Evolutionary conservation across 2,113 vertebrate species (phyloP), one percentile per base, ranked within the genome.

Genomic region (Sinocyclocheilus maitianheensis): DNA sequence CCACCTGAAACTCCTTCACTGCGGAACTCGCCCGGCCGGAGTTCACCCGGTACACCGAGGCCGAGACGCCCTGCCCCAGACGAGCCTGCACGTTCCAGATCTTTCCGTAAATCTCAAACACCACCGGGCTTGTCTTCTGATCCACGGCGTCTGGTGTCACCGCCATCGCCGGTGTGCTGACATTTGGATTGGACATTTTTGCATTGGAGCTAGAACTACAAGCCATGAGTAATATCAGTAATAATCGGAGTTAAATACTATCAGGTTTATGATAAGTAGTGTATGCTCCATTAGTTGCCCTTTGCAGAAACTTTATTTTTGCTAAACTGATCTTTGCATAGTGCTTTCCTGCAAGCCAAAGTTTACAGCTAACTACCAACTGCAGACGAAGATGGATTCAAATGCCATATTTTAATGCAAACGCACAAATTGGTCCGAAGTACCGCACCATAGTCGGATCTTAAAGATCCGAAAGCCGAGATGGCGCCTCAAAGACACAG

Each of bases 1-100:
- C 93, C 80, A 90, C 88, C 86, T 94, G 93, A 12, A 97, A 98
- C 92, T 97, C 96, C 91, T 97, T 97, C 51, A 98, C 96, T 2
- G 97, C 96, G 5, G 88, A 94, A 46, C 95, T 93, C 16, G 95
- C 94, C 86, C 96, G 93, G 86, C 95, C 96, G 46, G 96, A 97
- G 89, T 94, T 96, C 87, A 97, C 97, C 71, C 93, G 94, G 91
- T 97, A 97, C 88, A 98, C 97, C 5, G 96, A 96, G 88, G 97
- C 97, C 76, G 97, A 97, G 1, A 97, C 96, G 63, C 97, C 97
- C 90, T 96, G 96, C 11, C 97, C 97, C 53, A 97, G 94, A 51
- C 95, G 95, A 75, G 95, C 95, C 93, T 97, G 95, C 34, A 97
- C 97, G 87, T 94, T 96, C 97, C 97, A 98, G 10, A 97, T 92